A percentile compares a stretch with the other conserved stretches of the same genome.
phyloP scores from a whole-genome alignment of 2,113 vertebrate species.

The Phalacrocorax pelagicus region DNA sequence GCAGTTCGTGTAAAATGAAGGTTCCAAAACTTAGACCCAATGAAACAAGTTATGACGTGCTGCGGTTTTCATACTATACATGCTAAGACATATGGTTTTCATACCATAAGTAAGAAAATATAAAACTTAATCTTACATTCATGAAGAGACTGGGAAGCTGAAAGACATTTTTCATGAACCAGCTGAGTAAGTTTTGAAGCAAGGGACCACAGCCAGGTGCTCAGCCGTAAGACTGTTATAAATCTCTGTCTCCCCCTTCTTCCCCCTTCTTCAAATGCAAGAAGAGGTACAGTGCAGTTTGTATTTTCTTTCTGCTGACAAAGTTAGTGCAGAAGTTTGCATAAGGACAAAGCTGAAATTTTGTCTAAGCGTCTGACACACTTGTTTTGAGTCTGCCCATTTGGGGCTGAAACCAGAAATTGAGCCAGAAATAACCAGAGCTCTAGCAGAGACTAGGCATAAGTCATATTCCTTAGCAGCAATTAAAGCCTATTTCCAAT shows the following conservation, averaged over 20 bases:
- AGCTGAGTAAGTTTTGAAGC: not conserved
- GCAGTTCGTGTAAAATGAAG: not conserved
- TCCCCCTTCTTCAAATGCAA: not conserved
- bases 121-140: not conserved
- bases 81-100: not conserved
- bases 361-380: not conserved
- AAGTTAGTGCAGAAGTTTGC: not conserved
- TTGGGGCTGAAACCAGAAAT: not conserved
- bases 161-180: not conserved
- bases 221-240: not conserved
- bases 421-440: not conserved
- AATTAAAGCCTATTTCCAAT: not conserved
- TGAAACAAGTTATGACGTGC: not conserved
- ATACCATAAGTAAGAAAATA: not conserved
- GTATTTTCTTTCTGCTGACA: not conserved
- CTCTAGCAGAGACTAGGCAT: not conserved
- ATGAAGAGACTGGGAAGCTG: not conserved
- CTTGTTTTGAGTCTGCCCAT: not conserved
- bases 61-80: not conserved
- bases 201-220: not conserved
- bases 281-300: not conserved
- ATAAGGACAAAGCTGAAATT: not conserved
- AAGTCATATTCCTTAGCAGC: not conserved
- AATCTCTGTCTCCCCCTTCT: not conserved
- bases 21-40: not conserved